A percentile compares a stretch with the other conserved stretches of the same genome.
These are phyloP conservation scores for Drosophila suboccidentalis DNA, from an alignment of 2,888 invertebrate genomes.

Conservation along the genomic window DNA sequence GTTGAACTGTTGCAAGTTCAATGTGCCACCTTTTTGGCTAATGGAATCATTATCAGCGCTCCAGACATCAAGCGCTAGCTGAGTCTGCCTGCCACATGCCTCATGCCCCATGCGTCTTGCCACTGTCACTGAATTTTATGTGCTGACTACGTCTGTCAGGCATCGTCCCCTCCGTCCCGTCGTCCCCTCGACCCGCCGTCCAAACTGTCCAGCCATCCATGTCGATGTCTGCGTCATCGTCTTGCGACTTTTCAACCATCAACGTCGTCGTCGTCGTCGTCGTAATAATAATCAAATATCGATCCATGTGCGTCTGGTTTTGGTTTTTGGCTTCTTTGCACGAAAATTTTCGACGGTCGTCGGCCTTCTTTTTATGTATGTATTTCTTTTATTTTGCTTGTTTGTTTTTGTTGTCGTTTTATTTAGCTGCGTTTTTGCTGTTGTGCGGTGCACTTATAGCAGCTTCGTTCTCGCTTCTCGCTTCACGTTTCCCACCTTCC, in stretches of 20 bases:
- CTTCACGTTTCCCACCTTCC: not conserved
- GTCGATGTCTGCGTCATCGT: constrained; percentile 64
- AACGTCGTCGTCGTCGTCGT: constrained; percentile 30
- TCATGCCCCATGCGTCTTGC: not conserved
- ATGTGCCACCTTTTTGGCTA: constrained; percentile 71
- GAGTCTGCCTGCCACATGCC: constrained; percentile 7
- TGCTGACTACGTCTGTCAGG: constrained; percentile 47
- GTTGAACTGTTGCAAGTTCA: constrained; percentile 70
- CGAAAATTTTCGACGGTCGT: constrained; percentile 65
- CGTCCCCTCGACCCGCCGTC: not conserved
- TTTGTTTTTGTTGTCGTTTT: constrained; percentile 18
- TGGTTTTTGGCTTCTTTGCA: constrained; percentile 58
- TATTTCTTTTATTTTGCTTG: constrained; percentile 1
- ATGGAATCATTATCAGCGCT: constrained; percentile 71
- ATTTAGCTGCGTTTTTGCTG: constrained; percentile 3
- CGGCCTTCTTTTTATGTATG: constrained; percentile 45
- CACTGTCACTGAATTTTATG: constrained; percentile 54
- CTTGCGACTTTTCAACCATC: constrained; percentile 47
- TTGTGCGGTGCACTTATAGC: constrained; percentile 38
- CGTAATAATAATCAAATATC: constrained; percentile 83
- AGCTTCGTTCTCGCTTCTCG: not conserved
- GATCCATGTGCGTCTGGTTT: constrained; percentile 83
- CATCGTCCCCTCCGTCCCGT: constrained; percentile 30
- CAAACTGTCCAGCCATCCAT: constrained; percentile 6
- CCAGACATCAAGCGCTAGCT: constrained; percentile 34